Evolutionary conservation across 2,797 vertebrate genomes (phyloP), one percentile per base, ranked within the genome.

Genomic region (Masticophis lateralis): DNA sequence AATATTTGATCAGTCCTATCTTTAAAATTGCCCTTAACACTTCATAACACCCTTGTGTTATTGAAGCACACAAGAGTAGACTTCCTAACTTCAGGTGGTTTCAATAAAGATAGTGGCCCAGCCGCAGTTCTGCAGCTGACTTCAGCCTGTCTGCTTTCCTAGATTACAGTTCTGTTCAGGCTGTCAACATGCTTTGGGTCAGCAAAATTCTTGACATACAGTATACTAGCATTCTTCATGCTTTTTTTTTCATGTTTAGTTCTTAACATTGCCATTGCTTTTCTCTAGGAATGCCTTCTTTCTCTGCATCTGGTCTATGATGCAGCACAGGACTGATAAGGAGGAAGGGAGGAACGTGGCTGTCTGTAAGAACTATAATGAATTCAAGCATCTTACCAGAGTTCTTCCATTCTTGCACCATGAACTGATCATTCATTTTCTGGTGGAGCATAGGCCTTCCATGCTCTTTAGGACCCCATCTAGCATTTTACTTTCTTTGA

Each of bases 401-500:
- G 92, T 91, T 32, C 90, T 86, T 89, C 32, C 51, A 61, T 59
- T 56, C 25, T 53, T 14, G 53, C 63, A 0, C 0, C 9, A 93
- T 14, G 59, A 1, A 1, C 55, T 57, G 87, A 94, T 91, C 87
- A 86, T 51, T 55, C 87, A 91, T 61, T 13, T 2, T 0, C 0
- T 91, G 88, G 93, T 28, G 18, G 93, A 87, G 83, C 93, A 91
- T 92, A 94, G 95, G 56, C 95, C 95, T 74, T 69, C 96, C 94
- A 95, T 94, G 97, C 95, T 96, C 95, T 97, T 95, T 97, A 96
- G 95, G 96, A 97, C 96, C 96, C 96, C 95, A 95, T 97, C 94
- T 97, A 96, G 96, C 95, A 95, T 96, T 0, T 11, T 95, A 95
- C 94, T 95, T 86, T 93, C 90, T 89, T 91, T 93, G 89, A 89